Base-by-base conservation (phyloP, 2,113 vertebrate species). In the Solea senegalensis region DNA sequence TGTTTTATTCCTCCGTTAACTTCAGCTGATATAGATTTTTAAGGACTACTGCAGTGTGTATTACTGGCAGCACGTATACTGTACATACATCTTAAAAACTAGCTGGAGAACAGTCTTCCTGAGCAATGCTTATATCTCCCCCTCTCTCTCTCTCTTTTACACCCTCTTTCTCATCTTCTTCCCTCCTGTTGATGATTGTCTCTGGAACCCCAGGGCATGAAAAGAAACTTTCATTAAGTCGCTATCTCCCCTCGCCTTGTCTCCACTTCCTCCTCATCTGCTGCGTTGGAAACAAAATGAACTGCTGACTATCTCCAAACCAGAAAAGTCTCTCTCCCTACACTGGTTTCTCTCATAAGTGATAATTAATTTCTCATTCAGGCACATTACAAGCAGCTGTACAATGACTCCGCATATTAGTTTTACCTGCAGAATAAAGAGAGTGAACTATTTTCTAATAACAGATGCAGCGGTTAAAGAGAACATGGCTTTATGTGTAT, bases 191-290 rank as follows among this genome's bases (percentile, higher is more conserved):
- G 84, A 82, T 51, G 67, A 58, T 73, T 72, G 70, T 68, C 72
- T 78, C 57, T 11, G 46, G 74, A 81, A 84, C 76, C 66, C 15
- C 0, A 8, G 60, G 77, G 71, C 64, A 78, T 69, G 74, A 74
- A 66, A 80, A 50, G 69, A 76, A 81, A 81, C 69, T 86, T 83
- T 84, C 80, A 86, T 90, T 89, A 80, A 80, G 67, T 76, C 14
- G 39, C 72, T 81, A 80, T 83, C 82, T 88, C 55, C 57, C 49
- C 72, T 74, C 52, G 60, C 57, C 68, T 86, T 59, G 59, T 70
- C 55, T 11, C 72, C 54, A 65, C 77, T 76, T 81, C 55, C 45
- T 76, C 58, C 39, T 64, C 66, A 41, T 72, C 73, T 69, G 66
- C 74, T 82, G 74, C 60, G 80, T 81, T 88, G 34, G 72, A 73